Base-by-base conservation (phyloP, 2,888 invertebrate species). In the Alviniconcha strummeri region DNA sequence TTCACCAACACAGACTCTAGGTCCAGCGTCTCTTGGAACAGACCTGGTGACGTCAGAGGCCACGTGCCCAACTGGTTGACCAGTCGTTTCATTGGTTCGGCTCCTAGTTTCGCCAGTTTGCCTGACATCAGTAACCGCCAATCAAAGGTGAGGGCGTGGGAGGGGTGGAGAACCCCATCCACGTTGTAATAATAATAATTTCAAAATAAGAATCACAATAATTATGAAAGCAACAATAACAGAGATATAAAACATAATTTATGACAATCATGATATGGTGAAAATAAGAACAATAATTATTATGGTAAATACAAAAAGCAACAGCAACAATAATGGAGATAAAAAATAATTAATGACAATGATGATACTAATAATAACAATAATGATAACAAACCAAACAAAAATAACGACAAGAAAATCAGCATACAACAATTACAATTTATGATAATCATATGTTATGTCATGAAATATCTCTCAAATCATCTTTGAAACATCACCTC, bases 81-180 rank as follows among this genome's bases (percentile, higher is more conserved):
- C 69, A 83, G 17, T 75, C 55, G 13, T n/a, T 74, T 75, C 17
- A 83, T 19, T 11, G 80, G 72, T 36, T 80, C n/a, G 15, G 15
- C 17, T 60, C 56, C 69, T 17, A 67, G 19, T 69, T 80, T 11
- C n/a, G 15, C 17, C 79, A 79, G 67, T 9, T 36, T 54, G 9
- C 36, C 79, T 79, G 79, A 4, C 13, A 77, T 11, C 36, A 57
- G 60, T 8, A 52, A n/a, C 15, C 11, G 54, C 52, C 15, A 52
- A 54, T 11, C 54, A 36, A 72, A 72, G 9, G n/a, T 17, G 13
- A 60, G 60, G 6, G 11, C 8, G 57, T 57, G 60, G 57, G 19
- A 60, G 19, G 79, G 54, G 67, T 17, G 6, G 67, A 80, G 17
- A 13, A 60, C 8, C 13, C 7, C 17, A 8, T 15, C 56, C n/a